phyloP scores from a whole-genome alignment of 2,797 vertebrate genomes.

The Cirrhinus molitorella region DNA sequence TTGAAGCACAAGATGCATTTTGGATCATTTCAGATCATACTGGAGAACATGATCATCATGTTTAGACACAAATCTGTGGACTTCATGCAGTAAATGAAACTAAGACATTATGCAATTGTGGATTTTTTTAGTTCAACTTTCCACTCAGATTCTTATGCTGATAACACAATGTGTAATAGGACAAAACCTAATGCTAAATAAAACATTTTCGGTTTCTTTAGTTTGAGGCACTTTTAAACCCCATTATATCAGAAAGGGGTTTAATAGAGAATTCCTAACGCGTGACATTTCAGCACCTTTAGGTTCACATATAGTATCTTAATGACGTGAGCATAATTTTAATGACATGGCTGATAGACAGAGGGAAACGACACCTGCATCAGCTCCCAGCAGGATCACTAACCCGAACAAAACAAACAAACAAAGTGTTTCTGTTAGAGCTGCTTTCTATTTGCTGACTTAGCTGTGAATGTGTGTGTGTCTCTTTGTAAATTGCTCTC shows the following conservation, averaged over 20 bases:
- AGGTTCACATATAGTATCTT: not conserved
- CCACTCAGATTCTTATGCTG: not conserved
- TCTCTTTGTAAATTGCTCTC: constrained; percentile 35
- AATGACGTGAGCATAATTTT: not conserved
- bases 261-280: constrained; percentile 15
- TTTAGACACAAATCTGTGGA: constrained; percentile 3
- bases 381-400: constrained; percentile 18
- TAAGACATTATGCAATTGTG: not conserved
- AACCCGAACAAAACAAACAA: constrained; percentile 50
- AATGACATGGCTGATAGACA: not conserved
- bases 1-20: not conserved
- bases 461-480: constrained; percentile 26
- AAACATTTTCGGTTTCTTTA: not conserved
- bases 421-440: constrained; percentile 62
- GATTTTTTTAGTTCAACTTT: not conserved
- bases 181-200: not conserved
- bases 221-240: not conserved
- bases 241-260: not conserved
- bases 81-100: not conserved
- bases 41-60: not conserved
- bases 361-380: not conserved
- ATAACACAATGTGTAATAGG: not conserved
- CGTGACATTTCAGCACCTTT: constrained; percentile 54
- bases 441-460: constrained; percentile 46
- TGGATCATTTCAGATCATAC: not conserved